A percentile compares a stretch with the other conserved stretches of the same genome.
These are phyloP conservation scores for Cataglyphis cursor DNA, from an alignment of 2,888 invertebrate genomes.

Conservation along the genomic window DNA sequence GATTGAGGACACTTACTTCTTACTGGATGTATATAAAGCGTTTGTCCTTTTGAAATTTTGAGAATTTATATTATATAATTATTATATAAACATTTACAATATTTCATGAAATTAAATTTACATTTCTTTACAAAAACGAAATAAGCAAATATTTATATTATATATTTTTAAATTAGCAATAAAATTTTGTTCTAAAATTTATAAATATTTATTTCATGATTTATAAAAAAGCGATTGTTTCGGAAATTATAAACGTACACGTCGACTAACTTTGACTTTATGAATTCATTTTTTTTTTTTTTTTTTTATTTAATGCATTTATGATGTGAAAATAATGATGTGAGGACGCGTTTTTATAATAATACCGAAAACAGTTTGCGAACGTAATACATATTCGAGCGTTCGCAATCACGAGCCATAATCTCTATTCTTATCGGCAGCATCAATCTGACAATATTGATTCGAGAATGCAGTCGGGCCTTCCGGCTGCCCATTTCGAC, in stretches of 20 bases:
- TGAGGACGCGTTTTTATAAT: background rate
- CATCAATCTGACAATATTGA: conserved; percentile 52
- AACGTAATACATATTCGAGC: conserved; percentile 11
- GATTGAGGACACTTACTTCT: conserved; percentile 5
- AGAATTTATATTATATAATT: background rate
- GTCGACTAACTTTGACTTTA: background rate
- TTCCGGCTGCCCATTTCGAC: conserved; percentile 52
- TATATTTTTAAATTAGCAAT: background rate
- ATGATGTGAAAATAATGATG: background rate
- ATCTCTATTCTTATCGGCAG: conserved; percentile 48
- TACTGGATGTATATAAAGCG: background rate
- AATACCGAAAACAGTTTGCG: background rate
- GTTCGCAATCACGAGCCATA: conserved; percentile 37
- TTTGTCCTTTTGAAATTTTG: background rate
- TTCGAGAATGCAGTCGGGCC: conserved; percentile 40
- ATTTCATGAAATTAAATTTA: background rate
- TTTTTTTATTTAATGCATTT: background rate
- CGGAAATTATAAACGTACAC: background rate
- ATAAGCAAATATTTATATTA: background rate
- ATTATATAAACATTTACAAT: background rate
- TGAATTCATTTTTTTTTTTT: background rate
- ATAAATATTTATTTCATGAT: background rate
- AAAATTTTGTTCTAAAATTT: background rate
- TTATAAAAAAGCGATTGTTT: background rate
- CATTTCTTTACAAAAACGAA: background rate